These are phyloP conservation scores for Aviceda subcristata DNA, from an alignment of 2,113 vertebrate species.

Conservation along the genomic window DNA sequence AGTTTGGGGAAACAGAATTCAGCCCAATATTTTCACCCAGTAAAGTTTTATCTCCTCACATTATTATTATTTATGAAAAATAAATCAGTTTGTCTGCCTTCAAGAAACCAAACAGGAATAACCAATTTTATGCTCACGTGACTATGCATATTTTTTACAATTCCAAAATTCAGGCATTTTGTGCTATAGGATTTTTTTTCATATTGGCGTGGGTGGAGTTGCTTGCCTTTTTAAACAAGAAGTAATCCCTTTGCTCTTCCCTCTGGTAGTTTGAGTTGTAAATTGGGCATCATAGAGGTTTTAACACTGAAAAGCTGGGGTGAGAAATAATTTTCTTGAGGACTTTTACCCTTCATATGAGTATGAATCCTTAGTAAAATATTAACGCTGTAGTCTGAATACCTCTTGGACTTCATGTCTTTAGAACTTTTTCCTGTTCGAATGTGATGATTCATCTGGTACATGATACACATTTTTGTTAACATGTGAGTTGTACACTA, in stretches of 20 bases:
- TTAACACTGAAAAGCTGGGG: background rate
- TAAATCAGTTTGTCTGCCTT: background rate
- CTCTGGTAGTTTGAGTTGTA: background rate
- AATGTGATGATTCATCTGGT: conserved; percentile 24
- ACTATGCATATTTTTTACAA: background rate
- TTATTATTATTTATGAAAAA: background rate
- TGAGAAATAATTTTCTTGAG: background rate
- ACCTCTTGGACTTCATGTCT: conserved; percentile 25
- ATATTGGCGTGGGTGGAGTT: background rate
- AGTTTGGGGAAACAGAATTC: background rate
- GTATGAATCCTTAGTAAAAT: background rate
- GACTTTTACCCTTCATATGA: background rate
- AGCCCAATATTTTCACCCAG: background rate
- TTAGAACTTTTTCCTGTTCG: background rate
- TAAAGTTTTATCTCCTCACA: background rate
- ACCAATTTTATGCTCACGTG: background rate
- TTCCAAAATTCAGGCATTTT: background rate
- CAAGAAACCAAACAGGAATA: background rate
- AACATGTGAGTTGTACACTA: background rate
- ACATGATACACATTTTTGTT: conserved; percentile 10
- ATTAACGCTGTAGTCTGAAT: conserved; percentile 19
- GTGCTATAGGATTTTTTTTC: background rate
- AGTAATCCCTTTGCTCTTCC: background rate
- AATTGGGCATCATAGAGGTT: background rate
- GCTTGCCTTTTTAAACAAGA: background rate